Evolutionary conservation across 2,113 vertebrate genomes (phyloP).

Genomic region (Nesogale talazaci): DNA sequence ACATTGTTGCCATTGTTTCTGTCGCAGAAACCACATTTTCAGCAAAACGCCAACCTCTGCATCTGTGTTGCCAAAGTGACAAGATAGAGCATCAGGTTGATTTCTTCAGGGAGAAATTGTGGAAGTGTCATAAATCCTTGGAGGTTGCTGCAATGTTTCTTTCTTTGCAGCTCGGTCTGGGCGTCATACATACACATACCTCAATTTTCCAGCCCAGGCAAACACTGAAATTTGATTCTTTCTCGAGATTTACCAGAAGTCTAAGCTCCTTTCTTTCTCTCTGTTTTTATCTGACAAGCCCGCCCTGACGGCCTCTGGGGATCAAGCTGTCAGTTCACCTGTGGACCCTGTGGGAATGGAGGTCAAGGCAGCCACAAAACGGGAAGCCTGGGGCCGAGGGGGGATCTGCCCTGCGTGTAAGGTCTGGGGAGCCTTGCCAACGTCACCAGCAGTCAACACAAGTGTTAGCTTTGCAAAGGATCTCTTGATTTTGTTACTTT

Average conservation of each 20-base stretch:
- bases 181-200: neutral
- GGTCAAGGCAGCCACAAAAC: slow-evolving; percentile 83
- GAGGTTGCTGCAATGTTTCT: neutral
- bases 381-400: slow-evolving; percentile 85
- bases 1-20: slow-evolving; percentile 61
- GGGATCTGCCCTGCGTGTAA: slow-evolving; percentile 81
- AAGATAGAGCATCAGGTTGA: slow-evolving; percentile 41
- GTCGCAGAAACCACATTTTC: slow-evolving; percentile 69
- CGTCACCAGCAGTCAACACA: neutral
- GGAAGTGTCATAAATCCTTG: slow-evolving; percentile 55
- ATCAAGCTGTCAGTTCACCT: slow-evolving; percentile 82
- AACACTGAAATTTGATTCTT: slow-evolving; percentile 24
- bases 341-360: slow-evolving; percentile 83
- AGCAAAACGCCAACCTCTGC: slow-evolving; percentile 46
- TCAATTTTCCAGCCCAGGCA: slow-evolving; percentile 24
- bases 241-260: slow-evolving; percentile 34
- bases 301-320: slow-evolving; percentile 86
- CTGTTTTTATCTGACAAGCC: slow-evolving; percentile 76
- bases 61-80: slow-evolving; percentile 64
- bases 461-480: neutral
- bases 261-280: slow-evolving; percentile 9
- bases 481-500: neutral
- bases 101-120: slow-evolving; percentile 68
- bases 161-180: slow-evolving; percentile 35
- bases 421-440: slow-evolving; percentile 47